A percentile compares a stretch with the other conserved stretches of the same genome.
Conservation (phyloP, 2,113 vertebrate species). For the Cavia aperea region DNA sequence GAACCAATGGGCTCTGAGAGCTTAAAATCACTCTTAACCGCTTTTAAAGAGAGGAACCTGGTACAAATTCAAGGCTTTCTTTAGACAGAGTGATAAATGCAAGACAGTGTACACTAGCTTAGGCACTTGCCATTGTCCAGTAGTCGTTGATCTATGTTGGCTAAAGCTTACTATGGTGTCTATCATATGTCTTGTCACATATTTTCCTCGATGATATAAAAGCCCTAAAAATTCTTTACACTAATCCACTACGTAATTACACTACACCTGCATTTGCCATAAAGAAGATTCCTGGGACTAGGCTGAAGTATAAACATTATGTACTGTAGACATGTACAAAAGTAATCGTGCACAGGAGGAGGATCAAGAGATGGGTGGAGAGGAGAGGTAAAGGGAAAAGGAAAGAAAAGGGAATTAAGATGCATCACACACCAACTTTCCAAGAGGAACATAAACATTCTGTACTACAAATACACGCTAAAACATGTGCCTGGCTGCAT, state of each 20-base stretch:
- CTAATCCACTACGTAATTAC: background rate
- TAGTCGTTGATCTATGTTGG: background rate
- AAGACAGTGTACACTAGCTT: background rate
- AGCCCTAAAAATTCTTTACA: background rate
- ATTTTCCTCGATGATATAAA: background rate
- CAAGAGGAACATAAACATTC: background rate
- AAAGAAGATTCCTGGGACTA: background rate
- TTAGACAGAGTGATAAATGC: background rate
- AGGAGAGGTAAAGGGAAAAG: background rate
- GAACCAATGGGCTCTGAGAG: background rate
- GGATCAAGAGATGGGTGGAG: background rate
- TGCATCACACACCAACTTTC: background rate
- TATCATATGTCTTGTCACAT: background rate
- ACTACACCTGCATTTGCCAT: background rate
- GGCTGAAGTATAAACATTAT: background rate
- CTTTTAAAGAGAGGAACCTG: background rate
- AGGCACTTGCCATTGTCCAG: background rate
- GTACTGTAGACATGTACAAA: background rate
- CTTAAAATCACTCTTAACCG: background rate
- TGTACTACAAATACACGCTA: background rate
- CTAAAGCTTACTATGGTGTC: background rate
- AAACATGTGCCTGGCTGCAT: background rate
- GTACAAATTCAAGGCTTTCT: background rate
- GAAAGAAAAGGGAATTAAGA: background rate
- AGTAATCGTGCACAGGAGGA: background rate